Evolutionary conservation across 2,888 invertebrate genomes (phyloP).

Genomic region (Yponomeuta evonymella): DNA sequence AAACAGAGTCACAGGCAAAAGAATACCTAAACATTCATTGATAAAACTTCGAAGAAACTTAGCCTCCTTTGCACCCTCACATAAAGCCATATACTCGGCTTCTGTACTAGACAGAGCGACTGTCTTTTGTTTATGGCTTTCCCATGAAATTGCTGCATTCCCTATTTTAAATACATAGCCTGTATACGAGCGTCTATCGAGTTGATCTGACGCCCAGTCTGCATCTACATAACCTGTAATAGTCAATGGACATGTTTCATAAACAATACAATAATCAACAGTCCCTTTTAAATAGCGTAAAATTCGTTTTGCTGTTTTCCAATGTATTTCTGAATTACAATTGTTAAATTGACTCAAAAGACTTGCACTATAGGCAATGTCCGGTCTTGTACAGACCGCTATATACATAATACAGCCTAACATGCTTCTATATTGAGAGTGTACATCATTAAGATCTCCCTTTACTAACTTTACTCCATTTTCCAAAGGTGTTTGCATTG

Average conservation of each 20-base stretch:
- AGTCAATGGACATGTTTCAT: background rate
- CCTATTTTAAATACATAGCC: conserved; percentile 20
- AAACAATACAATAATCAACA: conserved; percentile 12
- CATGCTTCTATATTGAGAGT: conserved; percentile 13
- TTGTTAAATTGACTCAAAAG: conserved; percentile 21
- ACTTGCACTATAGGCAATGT: conserved; percentile 18
- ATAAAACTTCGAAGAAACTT: conserved; percentile 10
- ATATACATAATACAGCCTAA: conserved; percentile 21
- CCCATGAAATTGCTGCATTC: conserved; percentile 19
- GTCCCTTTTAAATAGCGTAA: conserved; percentile 21
- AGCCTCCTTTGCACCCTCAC: conserved; percentile 10
- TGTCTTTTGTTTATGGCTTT: conserved; percentile 23
- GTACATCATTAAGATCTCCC: conserved; percentile 3
- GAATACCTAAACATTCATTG: conserved; percentile 6
- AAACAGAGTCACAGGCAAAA: conserved; percentile 1
- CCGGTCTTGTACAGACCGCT: conserved; percentile 18
- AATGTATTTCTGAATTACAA: conserved; percentile 17
- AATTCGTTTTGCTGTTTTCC: conserved; percentile 20
- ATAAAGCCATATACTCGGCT: conserved; percentile 23
- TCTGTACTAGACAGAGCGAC: conserved; percentile 22
- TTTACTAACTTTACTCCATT: conserved; percentile 10
- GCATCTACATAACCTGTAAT: conserved; percentile 18
- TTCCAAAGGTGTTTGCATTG: conserved; percentile 13
- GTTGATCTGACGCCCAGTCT: conserved; percentile 18
- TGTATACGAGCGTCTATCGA: conserved; percentile 20